Evolutionary conservation across 2,113 vertebrate genomes (phyloP), one percentile per base, ranked within the genome.

Genomic region (Brachionichthys hirsutus): DNA sequence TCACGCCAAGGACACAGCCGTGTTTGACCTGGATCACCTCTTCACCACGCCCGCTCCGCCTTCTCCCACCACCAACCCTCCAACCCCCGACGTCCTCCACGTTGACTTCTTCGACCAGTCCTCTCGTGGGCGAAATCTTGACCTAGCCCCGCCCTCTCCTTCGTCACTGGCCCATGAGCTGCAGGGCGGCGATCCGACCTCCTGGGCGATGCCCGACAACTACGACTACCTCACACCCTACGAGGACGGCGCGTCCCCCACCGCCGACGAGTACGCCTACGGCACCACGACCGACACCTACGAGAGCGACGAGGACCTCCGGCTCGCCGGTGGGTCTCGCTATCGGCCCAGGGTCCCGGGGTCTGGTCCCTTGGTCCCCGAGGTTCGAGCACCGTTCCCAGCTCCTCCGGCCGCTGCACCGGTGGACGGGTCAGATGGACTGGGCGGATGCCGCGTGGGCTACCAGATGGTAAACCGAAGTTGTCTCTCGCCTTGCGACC

Each of bases 181-280:
- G 68, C 78, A 78, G 88, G 94, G 89, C 0, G 90, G 87, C 0
- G 91, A 93, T 42, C 82, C 92, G 1, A 93, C 93, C 4, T 92
- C 94, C 12, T 94, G 92, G 95, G 90, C 88, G 8, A 87, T 95
- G 77, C 91, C 91, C 0, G 92, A 94, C 50, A 90, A 87, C 66
- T 94, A 97, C 0, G 93, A 97, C 9, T 95, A 97, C 88, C 92
- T 95, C 84, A 94, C 94, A 0, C 93, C 94, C 5, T 95, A 94
- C 3, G 94, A 95, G 1, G 92, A 95, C 1, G 89, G 90, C 0
- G 92, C 89, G 73, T 92, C 94, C 20, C 95, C 94, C 30, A 92
- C 94, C 0, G 91, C 92, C 2, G 95, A 95, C 1, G 94, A 95
- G 30, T 94, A 95, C 38, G 83, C 88, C 62, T 86, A 88, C 20